These are phyloP conservation scores for Pseudeuparius sepicola DNA, from an alignment of 2,888 invertebrate species.

Conservation along the genomic window DNA sequence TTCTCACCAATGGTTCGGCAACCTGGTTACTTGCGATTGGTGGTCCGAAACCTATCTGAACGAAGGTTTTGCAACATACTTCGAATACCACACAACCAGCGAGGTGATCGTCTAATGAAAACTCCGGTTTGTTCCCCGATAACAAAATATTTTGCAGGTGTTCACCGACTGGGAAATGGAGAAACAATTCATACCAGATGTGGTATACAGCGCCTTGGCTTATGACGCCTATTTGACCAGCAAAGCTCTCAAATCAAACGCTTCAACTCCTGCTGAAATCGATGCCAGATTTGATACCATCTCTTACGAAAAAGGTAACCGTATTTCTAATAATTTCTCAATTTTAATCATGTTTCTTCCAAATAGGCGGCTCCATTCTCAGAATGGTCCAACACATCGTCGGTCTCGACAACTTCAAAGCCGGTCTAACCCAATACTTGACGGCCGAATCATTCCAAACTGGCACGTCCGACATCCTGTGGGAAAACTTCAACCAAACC, in stretches of 20 bases:
- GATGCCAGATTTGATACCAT: slow-evolving; percentile 49
- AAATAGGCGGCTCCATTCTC: slow-evolving; percentile 25
- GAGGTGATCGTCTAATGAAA: too few species aligned
- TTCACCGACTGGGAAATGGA: slow-evolving; percentile 19
- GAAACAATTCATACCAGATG: slow-evolving; percentile 22
- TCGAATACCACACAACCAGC: slow-evolving; percentile 50
- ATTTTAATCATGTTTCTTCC: too few species aligned
- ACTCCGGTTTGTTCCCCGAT: too few species aligned
- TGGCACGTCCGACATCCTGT: too few species aligned
- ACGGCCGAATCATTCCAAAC: too few species aligned
- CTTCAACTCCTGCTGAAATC: slow-evolving; percentile 44
- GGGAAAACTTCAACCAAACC: too few species aligned
- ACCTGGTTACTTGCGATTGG: slow-evolving; percentile 65
- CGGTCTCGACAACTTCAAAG: slow-evolving; percentile 20
- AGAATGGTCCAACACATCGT: slow-evolving; percentile 26
- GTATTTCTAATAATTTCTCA: too few species aligned
- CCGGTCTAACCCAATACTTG: slow-evolving; percentile 22
- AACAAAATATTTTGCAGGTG: too few species aligned
- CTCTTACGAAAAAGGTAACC: slow-evolving; percentile 52
- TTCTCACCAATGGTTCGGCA: slow-evolving; percentile 78
- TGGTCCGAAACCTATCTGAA: slow-evolving; percentile 69
- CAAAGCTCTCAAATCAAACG: slow-evolving; percentile 43
- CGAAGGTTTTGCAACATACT: slow-evolving; percentile 65
- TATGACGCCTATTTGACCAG: slow-evolving; percentile 11
- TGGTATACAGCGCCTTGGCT: slow-evolving; percentile 9